Evolutionary conservation across 1,140 invertebrate species (phyloP).

Genomic region (Bactericera cockerelli): DNA sequence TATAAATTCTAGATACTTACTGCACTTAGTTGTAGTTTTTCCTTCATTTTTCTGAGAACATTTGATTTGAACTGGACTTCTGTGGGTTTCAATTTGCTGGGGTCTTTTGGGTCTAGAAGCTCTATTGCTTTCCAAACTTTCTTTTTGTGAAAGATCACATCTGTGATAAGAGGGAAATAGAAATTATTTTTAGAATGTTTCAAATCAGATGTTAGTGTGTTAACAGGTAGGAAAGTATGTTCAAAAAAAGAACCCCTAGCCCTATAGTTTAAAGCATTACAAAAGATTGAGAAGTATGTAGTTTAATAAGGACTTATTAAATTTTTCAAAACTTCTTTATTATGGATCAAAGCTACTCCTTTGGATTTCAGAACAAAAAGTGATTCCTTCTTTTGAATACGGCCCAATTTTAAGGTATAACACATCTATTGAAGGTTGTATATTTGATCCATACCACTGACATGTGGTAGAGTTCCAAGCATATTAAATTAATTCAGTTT

Average conservation of each 20-base stretch:
- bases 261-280: not conserved
- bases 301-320: not conserved
- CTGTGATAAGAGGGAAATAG: not conserved
- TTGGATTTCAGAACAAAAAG: no score
- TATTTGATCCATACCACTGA: no score
- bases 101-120: not conserved
- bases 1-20: no score
- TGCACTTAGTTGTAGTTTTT: not conserved
- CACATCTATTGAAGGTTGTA: not conserved
- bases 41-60: not conserved
- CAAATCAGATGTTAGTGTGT: not conserved
- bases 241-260: not conserved
- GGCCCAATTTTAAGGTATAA: no score
- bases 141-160: conserved; percentile 3
- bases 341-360: no score
- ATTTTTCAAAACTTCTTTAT: not conserved
- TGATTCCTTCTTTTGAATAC: no score
- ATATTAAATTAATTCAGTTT: no score
- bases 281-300: not conserved
- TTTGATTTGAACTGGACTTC: not conserved
- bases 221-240: not conserved
- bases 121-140: not conserved
- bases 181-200: not conserved
- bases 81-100: not conserved
- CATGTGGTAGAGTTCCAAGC: no score